Percentiles rank a stretch among this genome's conserved stretches.
Conservation (phyloP, 2,797 vertebrate species). For the Cheracebus regulus region DNA sequence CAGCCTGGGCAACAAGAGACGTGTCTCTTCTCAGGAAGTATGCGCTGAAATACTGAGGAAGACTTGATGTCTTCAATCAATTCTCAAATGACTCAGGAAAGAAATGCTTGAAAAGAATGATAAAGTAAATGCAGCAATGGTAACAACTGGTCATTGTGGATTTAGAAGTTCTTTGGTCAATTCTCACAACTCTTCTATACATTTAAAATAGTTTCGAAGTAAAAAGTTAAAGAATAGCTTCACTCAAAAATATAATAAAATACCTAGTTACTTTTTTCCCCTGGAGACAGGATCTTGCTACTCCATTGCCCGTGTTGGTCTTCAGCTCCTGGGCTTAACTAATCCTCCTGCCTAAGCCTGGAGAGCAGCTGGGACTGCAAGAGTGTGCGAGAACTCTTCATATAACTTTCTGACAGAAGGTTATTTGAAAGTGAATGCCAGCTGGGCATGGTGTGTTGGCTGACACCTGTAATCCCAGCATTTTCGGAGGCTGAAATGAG, state of each 20-base stretch:
- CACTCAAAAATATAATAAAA: constrained; percentile 79
- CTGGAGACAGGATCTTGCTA: not conserved
- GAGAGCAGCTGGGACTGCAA: not conserved
- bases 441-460: no score
- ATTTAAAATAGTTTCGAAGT: not conserved
- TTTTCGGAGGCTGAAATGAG: no score
- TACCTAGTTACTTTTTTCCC: not conserved
- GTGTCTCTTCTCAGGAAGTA: not conserved
- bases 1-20: no score
- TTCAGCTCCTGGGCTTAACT: not conserved
- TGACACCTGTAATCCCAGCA: no score
- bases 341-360: not conserved
- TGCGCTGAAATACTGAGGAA: not conserved
- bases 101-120: not conserved
- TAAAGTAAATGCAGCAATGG: not conserved
- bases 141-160: not conserved
- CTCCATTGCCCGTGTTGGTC: not conserved
- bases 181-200: not conserved
- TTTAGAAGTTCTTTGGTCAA: not conserved
- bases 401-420: constrained; percentile 50
- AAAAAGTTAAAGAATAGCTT: not conserved
- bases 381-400: not conserved
- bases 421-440: constrained; percentile 17
- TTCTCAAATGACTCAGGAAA: not conserved
- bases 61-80: not conserved